Evolutionary conservation across 2,888 invertebrate species (phyloP), one percentile per base, ranked within the genome.

Genomic region (Nemotelus nigrinus): DNA sequence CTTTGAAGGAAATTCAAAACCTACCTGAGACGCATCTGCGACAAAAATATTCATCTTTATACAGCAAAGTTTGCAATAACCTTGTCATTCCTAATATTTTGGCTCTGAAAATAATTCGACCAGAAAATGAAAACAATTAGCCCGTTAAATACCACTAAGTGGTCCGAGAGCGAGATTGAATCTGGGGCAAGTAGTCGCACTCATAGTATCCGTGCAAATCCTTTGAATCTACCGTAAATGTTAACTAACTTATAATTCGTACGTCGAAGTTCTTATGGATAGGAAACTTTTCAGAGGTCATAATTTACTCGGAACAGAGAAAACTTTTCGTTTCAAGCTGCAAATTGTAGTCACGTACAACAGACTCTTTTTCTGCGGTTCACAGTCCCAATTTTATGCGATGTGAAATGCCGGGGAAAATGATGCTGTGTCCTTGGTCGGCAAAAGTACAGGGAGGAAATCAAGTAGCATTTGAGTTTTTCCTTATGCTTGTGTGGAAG

Each of bases 341-440:
- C 55, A 60, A 63, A 76, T 76, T 76, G 76, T 65, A 76, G 76
- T 76, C 76, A 76, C 76, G 76, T 76, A 76, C 47, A 76, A 8
- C 64, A 64, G 43, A 75, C 64, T 76, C 65, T 55, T 76, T 75
- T 55, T 45, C 8, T 65, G 45, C 63, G 63, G 63, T 50, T 10
- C 39, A 39, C 72, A 41, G 60, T 48, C 60, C 63, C 6, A 39
- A 25, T 50, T 68, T 43, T 47, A 74, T 70, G 41, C 50, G 70
- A 43, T 55, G n/a, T 43, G 43, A 7, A 55, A 48, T 25, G n/a
- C 47, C 50, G 44, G 67, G 50, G 67, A 45, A 70, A 55, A 55
- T 41, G 70, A 7, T 10, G 8, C 2, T 53, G 44, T 41, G 47
- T 70, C 70, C 55, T 55, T 70, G 10, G 55, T 8, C 6, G 39